Evolutionary conservation across 2,113 vertebrate species (phyloP), one percentile per base, ranked within the genome.

Genomic region (Erpornis zantholeuca): DNA sequence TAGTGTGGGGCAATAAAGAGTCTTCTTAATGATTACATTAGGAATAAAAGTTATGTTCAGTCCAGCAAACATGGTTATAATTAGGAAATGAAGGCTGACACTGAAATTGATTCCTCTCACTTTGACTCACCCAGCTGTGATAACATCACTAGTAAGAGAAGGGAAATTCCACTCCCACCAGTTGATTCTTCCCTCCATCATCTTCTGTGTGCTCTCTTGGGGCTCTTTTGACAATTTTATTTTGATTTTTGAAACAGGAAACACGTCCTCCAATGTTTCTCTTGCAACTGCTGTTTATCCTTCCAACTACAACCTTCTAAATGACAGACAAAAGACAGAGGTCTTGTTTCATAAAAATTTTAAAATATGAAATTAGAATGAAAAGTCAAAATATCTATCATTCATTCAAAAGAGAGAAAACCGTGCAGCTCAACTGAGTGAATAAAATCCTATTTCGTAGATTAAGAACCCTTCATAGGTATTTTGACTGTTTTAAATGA

Each of bases 401-500:
- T n/a, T 23, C 10, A n/a, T 65, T 56, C 6, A 45, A 70, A 82
- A n/a, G 4, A 40, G 4, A 18, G 11, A 42, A 33, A 63, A 61
- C 68, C 29, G 13, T 2, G 0, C 10, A 22, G 5, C 7, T 50
- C 12, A 63, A 0, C 3, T 56, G 54, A 40, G 11, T 47, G 28
- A 64, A 72, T 63, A 50, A 0, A 44, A 29, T 71, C 71, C 7
- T 21, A 35, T 78, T 82, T 85, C 1, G 0, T 52, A 79, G 75
- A 50, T 54, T 78, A 28, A 50, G 8, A 65, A 49, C 5, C 0
- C 4, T 65, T 82, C 33, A 61, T 4, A n/a, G 18, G 20, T 45
- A 45, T 83, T 91, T 85, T 64, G 11, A 28, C 11, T 78, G 2
- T 63, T 87, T 87, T 42, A 86, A 88, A 27, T 44, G 0, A 31